Conservation (phyloP, 2,113 vertebrate species). For the Tenrec ecaudatus region DNA sequence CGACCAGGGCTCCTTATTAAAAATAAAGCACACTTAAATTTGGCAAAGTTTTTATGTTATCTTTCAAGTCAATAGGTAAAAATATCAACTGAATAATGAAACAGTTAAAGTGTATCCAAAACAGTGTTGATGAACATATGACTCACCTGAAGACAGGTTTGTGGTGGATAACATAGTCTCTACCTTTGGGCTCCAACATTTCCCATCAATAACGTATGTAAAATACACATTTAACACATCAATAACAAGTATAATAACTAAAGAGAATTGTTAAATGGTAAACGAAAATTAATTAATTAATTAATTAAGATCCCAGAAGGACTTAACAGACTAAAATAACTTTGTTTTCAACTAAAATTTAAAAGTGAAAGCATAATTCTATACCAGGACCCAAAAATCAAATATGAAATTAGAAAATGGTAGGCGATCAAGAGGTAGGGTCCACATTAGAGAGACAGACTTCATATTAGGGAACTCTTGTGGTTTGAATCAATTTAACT, state of each 20-base stretch:
- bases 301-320: slow-evolving; percentile 17
- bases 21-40: slow-evolving; percentile 44
- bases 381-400: neutral
- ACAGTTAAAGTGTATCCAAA: neutral
- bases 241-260: neutral
- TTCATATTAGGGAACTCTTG: too few species aligned
- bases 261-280: neutral
- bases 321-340: neutral
- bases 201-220: slow-evolving; percentile 20
- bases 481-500: too few species aligned
- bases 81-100: neutral
- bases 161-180: neutral
- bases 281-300: neutral
- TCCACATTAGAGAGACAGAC: too few species aligned
- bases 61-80: neutral
- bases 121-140: neutral
- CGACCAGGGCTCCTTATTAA: neutral
- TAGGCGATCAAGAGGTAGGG: neutral
- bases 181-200: neutral
- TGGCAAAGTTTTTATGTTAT: slow-evolving; percentile 4
- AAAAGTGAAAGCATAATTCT: neutral
- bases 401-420: neutral
- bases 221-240: neutral
- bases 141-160: neutral
- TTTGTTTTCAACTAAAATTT: neutral